Evolutionary conservation across 1,140 invertebrate species (phyloP).

Genomic region (Drosophila miranda): DNA sequence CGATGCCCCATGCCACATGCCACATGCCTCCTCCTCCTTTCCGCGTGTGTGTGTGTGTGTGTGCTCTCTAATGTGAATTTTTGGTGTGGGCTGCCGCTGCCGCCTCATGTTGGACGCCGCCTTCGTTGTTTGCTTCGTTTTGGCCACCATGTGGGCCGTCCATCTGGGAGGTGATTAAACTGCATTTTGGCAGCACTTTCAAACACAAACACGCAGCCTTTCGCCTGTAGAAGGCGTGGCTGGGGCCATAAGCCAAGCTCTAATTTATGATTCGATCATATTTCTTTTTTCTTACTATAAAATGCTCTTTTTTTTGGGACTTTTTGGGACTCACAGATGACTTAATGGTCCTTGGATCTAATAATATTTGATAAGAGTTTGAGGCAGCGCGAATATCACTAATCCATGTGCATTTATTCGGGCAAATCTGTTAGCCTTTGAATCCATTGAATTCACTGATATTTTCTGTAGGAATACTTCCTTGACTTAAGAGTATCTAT

Average conservation of each 20-base stretch:
- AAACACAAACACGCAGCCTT: conserved; percentile 9
- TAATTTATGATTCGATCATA: conserved; percentile 22
- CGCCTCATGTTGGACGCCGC: conserved; percentile 4
- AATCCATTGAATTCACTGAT: no score
- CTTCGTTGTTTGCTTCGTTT: no score
- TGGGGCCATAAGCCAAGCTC: background rate
- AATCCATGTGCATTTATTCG: no score
- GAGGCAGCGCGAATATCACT: no score
- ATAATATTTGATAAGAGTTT: no score
- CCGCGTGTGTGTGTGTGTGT: background rate
- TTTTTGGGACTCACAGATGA: no score
- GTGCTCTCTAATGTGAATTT: conserved; percentile 54
- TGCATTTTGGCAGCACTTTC: conserved; percentile 67
- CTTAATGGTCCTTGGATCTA: no score
- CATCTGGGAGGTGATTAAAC: conserved; percentile 70
- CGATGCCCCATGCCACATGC: conserved; percentile 28
- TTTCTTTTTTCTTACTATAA: no score
- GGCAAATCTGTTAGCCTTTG: no score
- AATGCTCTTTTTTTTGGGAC: no score
- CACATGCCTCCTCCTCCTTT: conserved; percentile 3
- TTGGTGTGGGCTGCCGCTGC: conserved; percentile 57
- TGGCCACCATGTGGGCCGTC: conserved; percentile 49
- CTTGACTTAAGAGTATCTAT: no score
- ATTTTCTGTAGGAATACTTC: no score
- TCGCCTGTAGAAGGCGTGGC: conserved; percentile 25